Evolutionary conservation across 2,888 invertebrate species (phyloP).

Genomic region (Trachelus stipa): DNA sequence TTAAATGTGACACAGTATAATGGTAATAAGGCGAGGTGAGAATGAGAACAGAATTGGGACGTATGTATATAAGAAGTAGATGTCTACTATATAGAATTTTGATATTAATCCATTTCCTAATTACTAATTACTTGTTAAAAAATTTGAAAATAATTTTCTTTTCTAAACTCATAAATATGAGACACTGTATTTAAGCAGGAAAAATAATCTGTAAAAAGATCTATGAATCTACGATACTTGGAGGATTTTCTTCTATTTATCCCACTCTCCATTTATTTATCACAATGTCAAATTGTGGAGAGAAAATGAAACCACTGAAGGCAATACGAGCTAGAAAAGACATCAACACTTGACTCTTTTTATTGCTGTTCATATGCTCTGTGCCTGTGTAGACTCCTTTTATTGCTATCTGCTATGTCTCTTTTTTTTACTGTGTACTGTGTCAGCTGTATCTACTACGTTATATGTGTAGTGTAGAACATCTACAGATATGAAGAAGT

Average conservation of each 20-base stretch:
- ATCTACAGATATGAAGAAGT: not conserved
- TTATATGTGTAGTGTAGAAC: not conserved
- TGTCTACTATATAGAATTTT: too few relatives aligned
- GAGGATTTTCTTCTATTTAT: not conserved
- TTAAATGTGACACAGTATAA: not conserved
- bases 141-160: too few relatives aligned
- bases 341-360: not conserved
- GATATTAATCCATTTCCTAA: too few relatives aligned
- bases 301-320: constrained; percentile 5
- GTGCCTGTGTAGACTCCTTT: not conserved
- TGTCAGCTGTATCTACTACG: not conserved
- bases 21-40: not conserved
- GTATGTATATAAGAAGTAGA: not conserved
- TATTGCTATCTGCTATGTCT: not conserved
- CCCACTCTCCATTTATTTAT: not conserved
- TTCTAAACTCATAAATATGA: too few relatives aligned
- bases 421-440: not conserved
- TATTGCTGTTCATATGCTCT: not conserved
- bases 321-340: not conserved
- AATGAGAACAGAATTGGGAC: not conserved
- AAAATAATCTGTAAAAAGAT: too few relatives aligned
- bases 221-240: too few relatives aligned
- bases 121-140: too few relatives aligned
- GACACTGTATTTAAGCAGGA: too few relatives aligned
- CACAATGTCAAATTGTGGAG: not conserved